Base-by-base conservation (phyloP, 1,140 invertebrate genomes). In the Caenorhabditis briggsae region DNA sequence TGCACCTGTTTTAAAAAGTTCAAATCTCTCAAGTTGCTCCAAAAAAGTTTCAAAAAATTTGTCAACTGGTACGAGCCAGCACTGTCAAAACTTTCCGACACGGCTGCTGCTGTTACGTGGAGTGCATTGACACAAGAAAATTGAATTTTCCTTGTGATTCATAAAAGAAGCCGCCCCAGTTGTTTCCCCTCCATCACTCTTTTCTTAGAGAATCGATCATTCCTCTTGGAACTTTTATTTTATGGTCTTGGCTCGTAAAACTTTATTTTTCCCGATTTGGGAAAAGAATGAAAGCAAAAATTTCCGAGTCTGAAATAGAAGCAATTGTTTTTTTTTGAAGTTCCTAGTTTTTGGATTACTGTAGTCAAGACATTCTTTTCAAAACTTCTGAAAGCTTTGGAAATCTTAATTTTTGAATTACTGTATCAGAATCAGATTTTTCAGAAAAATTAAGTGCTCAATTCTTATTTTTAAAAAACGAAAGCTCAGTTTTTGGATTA, bases 121-220 rank as follows among this genome's bases (percentile, higher is more conserved):
- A 78, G 70, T 78, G 70, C 70, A 78, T 11, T 78, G 70, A 78
- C 70, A 78, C 70, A 78, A 43, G 70, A 53, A 50, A 78, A 78
- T 25, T 33, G 33, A 33, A n/a, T 50, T 53, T 78, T 53, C 23
- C 46, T 78, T 50, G 43, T 78, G 70, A 78, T 23, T 78, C 70
- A 78, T 78, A 78, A 78, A 78, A 78, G 70, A 78, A 78, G 70
- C 70, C 70, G 70, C 70, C 70, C 3, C 33, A 33, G 3, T 33
- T 33, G 1, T 33, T 33, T 33, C 20, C 50, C 50, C 70, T 23
- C 20, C 46, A 43, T n/a, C 14, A 25, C 33, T 46, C 64, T 23
- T 16, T 78, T 50, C 70, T 20, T 20, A 50, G 14, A 20, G 6
- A 61, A 20, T 78, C 70, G 12, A 78, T n/a, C 11, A 18, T 16